phyloP scores from a whole-genome alignment of 2,888 invertebrate genomes.

The Drosophila cracens region DNA sequence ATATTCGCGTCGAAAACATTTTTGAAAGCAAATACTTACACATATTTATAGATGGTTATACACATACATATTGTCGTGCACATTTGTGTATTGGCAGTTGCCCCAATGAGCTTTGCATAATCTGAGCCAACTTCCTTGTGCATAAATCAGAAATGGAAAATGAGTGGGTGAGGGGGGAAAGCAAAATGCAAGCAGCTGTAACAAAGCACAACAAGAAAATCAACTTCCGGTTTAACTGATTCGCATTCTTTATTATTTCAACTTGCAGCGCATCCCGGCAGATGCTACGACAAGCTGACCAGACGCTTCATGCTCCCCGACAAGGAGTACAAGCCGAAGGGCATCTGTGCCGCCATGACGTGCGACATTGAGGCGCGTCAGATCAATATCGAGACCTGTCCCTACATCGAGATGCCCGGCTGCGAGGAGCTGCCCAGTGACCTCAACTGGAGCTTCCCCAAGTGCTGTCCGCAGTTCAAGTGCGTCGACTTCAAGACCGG shows the following conservation, averaged over 20 bases:
- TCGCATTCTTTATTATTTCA: conserved; percentile 28
- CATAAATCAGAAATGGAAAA: conserved; percentile 28
- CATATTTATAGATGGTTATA: conserved; percentile 26
- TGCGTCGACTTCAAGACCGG: conserved; percentile 84
- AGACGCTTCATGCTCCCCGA: conserved; percentile 82
- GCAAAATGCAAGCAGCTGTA: conserved; percentile 30
- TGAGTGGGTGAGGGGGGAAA: conserved; percentile 1
- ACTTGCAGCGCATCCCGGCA: conserved; percentile 83
- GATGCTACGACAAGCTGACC: conserved; percentile 84
- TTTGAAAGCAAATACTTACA: conserved; percentile 40
- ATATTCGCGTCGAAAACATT: conserved; percentile 30
- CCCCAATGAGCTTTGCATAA: conserved; percentile 39
- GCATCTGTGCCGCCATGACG: conserved; percentile 84
- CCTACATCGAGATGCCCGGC: conserved; percentile 83
- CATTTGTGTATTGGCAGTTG: background rate
- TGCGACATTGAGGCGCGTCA: conserved; percentile 81
- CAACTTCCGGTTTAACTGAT: conserved; percentile 65
- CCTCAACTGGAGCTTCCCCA: conserved; percentile 83
- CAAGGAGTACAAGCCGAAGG: conserved; percentile 84
- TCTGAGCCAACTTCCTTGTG: conserved; percentile 42
- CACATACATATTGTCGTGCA: background rate
- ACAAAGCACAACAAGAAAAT: conserved; percentile 41
- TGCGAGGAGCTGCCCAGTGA: conserved; percentile 84
- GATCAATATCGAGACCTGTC: conserved; percentile 84
- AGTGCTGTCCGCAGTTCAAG: conserved; percentile 84